Evolutionary conservation across 2,888 invertebrate species (phyloP).

Genomic region (Acholoe squamosa): DNA sequence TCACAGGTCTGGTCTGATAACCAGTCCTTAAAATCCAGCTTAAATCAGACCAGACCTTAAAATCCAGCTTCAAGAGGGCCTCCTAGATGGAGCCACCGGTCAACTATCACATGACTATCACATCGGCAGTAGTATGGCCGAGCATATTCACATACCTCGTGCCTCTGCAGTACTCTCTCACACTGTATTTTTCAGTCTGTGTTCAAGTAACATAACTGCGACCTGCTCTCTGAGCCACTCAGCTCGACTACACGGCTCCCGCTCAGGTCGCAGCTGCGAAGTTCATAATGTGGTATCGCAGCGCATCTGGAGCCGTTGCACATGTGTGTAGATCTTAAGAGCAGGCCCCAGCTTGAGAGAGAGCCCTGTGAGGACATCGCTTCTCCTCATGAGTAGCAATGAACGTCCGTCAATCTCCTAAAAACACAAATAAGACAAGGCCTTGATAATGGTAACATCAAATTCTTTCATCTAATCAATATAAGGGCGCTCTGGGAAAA

Average conservation of each 20-base stretch:
- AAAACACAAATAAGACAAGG: constrained; percentile 74
- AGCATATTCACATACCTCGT: no score
- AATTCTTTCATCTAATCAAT: constrained; percentile 15
- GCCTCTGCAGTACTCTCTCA: no score
- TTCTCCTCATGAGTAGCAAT: constrained; percentile 91
- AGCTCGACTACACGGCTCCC: neutral
- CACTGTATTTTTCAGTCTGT: no score
- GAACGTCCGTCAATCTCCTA: constrained; percentile 96
- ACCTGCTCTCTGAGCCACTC: neutral
- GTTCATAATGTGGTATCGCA: constrained; percentile 61
- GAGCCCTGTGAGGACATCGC: constrained; percentile 92
- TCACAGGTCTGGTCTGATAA: neutral
- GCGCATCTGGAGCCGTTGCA: constrained; percentile 91
- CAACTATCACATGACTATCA: constrained; percentile 59
- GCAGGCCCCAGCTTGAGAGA: constrained; percentile 94
- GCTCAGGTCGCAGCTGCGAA: neutral
- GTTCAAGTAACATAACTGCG: no score
- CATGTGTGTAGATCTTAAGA: constrained; percentile 91
- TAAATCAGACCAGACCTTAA: no score
- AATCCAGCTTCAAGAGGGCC: neutral
- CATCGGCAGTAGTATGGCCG: constrained; percentile 3
- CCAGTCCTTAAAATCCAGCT: neutral
- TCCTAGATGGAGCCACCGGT: constrained; percentile 38
- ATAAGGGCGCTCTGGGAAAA: no score
- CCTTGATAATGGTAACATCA: constrained; percentile 5